phyloP scores from a whole-genome alignment of 2,113 vertebrate species.

The Thamnaconus septentrionalis region DNA sequence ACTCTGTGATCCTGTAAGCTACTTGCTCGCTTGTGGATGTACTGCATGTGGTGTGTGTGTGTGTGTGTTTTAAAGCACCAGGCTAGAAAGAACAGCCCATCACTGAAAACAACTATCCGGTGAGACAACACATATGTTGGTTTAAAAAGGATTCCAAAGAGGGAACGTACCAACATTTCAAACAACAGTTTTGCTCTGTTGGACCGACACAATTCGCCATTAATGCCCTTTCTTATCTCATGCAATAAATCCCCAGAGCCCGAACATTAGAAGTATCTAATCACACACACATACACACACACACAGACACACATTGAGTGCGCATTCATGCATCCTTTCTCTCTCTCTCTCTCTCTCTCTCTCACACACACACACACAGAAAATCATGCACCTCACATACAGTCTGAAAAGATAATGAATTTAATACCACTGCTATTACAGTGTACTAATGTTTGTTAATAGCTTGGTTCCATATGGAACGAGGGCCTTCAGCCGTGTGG shows the following conservation, averaged over 20 bases:
- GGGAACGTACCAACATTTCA: slow-evolving; percentile 29
- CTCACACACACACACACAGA: slow-evolving; percentile 24
- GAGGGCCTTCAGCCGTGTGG: slow-evolving; percentile 53
- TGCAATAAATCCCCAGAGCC: slow-evolving; percentile 65
- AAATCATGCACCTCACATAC: slow-evolving; percentile 44
- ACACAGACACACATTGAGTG: neutral
- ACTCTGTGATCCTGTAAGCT: slow-evolving; percentile 32
- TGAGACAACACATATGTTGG: slow-evolving; percentile 33
- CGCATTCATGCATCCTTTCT: slow-evolving; percentile 11
- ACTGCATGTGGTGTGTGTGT: slow-evolving; percentile 16
- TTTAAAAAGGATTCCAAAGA: slow-evolving; percentile 21
- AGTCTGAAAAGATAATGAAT: slow-evolving; percentile 70
- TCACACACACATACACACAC: slow-evolving; percentile 56
- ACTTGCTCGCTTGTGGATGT: slow-evolving; percentile 41
- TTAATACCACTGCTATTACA: slow-evolving; percentile 66
- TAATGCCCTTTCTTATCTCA: slow-evolving; percentile 69
- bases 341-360: neutral
- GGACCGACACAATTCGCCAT: slow-evolving; percentile 57
- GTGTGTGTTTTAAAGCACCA: slow-evolving; percentile 11
- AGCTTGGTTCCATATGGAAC: slow-evolving; percentile 66
- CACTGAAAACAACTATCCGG: slow-evolving; percentile 8
- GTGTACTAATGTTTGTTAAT: slow-evolving; percentile 73
- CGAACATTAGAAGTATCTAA: slow-evolving; percentile 68
- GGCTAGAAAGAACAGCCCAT: neutral
- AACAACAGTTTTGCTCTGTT: slow-evolving; percentile 57